phyloP scores from a whole-genome alignment of 2,113 vertebrate genomes.

The Ranitomeya variabilis region DNA sequence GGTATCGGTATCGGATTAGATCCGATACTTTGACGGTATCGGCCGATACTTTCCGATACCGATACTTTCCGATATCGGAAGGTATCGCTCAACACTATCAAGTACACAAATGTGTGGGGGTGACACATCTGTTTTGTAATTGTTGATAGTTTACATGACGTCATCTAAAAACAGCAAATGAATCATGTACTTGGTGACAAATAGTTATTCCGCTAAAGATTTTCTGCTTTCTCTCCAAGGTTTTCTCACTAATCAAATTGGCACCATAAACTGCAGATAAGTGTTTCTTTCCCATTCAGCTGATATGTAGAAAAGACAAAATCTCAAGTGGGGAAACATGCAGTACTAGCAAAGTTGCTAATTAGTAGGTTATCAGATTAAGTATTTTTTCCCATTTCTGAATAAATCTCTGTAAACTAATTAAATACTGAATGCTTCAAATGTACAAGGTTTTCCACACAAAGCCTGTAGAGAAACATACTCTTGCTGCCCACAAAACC shows the following conservation, averaged over 20 bases:
- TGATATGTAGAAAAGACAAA: neutral
- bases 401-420: neutral
- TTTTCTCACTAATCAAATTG: constrained; percentile 26
- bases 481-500: no score
- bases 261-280: constrained; percentile 26
- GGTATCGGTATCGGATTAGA: no score
- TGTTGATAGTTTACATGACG: constrained; percentile 41
- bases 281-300: neutral
- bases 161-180: constrained; percentile 41
- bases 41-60: no score
- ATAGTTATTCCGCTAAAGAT: constrained; percentile 32
- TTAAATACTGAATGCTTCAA: no score
- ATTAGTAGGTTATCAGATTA: neutral
- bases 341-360: neutral
- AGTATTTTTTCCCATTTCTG: no score
- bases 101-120: constrained; percentile 44
- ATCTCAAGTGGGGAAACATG: neutral
- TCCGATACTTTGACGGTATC: no score
- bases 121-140: constrained; percentile 27
- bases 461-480: no score
- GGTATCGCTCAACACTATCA: no score
- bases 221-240: constrained; percentile 7
- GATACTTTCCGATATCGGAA: no score
- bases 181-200: constrained; percentile 36
- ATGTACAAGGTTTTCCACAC: no score